Conservation (phyloP, 2,113 vertebrate species). For the Gasterosteus aculeatus region DNA sequence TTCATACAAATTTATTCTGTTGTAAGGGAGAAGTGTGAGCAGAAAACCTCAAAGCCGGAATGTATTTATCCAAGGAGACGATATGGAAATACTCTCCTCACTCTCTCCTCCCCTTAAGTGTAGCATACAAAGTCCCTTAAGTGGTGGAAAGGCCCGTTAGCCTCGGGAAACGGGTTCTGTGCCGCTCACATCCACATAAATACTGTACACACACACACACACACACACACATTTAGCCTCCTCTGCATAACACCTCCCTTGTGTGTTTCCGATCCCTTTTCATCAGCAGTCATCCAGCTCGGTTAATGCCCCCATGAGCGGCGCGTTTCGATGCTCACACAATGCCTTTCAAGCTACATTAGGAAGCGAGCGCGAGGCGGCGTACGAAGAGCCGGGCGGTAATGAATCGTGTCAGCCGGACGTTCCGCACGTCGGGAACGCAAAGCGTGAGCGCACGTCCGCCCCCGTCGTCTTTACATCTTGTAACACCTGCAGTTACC, state of each 20-base stretch:
- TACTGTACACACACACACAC: background rate
- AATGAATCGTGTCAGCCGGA: conserved; percentile 45
- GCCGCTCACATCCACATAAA: conserved; percentile 36
- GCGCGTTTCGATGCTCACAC: conserved; percentile 49
- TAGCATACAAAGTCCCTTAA: conserved; percentile 35
- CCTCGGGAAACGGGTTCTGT: conserved; percentile 46
- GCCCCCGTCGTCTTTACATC: too few species aligned
- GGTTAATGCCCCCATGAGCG: conserved; percentile 47
- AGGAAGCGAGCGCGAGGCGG: conserved; percentile 29
- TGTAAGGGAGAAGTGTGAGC: conserved; percentile 44
- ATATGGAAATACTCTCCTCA: conserved; percentile 57
- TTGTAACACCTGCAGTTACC: too few species aligned
- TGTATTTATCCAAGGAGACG: conserved; percentile 54
- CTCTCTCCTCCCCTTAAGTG: conserved; percentile 39
- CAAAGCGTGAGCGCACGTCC: too few species aligned
- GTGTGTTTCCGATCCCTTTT: conserved; percentile 55
- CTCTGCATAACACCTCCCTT: conserved; percentile 43
- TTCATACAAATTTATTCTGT: conserved; percentile 56
- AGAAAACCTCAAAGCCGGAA: conserved; percentile 57
- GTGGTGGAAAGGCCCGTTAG: conserved; percentile 50
- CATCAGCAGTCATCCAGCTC: conserved; percentile 51
- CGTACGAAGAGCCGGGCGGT: conserved; percentile 21
- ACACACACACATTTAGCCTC: conserved; percentile 8
- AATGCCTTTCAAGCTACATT: conserved; percentile 70
- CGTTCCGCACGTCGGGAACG: conserved; percentile 30